Conservation (phyloP, 64 coral and sea anemone species). For the Porites lutea region DNA sequence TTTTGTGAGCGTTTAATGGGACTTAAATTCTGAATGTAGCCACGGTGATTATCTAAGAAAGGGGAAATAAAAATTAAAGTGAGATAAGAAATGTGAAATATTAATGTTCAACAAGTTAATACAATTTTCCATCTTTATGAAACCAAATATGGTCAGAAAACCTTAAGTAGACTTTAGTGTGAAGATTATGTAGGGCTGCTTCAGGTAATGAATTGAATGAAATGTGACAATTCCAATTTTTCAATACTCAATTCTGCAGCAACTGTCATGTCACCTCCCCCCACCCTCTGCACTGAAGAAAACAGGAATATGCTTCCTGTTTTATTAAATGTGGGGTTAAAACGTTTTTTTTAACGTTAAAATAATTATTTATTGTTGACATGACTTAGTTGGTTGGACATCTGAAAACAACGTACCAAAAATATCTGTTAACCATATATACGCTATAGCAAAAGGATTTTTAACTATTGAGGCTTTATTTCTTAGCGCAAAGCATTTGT, state of each 20-base stretch:
- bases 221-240: too few relatives aligned
- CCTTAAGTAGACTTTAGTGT: not conserved
- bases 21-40: conserved; percentile 46
- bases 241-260: not conserved
- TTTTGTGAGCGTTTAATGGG: conserved; percentile 50
- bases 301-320: not conserved
- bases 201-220: too few relatives aligned
- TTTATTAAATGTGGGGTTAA: not conserved
- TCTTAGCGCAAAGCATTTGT: not conserved
- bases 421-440: not conserved
- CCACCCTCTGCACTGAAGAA: not conserved
- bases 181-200: not conserved
- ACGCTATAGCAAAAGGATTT: not conserved
- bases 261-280: not conserved
- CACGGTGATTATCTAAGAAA: conserved; percentile 24
- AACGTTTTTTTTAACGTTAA: too few relatives aligned
- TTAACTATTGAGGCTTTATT: not conserved
- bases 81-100: not conserved
- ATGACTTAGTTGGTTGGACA: not conserved
- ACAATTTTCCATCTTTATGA: not conserved
- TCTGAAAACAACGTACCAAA: not conserved
- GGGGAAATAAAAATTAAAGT: not conserved
- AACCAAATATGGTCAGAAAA: not conserved
- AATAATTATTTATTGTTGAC: not conserved
- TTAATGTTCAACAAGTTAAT: not conserved